Base-by-base conservation (phyloP, 2,113 vertebrate species). In the Noctilio leporinus region DNA sequence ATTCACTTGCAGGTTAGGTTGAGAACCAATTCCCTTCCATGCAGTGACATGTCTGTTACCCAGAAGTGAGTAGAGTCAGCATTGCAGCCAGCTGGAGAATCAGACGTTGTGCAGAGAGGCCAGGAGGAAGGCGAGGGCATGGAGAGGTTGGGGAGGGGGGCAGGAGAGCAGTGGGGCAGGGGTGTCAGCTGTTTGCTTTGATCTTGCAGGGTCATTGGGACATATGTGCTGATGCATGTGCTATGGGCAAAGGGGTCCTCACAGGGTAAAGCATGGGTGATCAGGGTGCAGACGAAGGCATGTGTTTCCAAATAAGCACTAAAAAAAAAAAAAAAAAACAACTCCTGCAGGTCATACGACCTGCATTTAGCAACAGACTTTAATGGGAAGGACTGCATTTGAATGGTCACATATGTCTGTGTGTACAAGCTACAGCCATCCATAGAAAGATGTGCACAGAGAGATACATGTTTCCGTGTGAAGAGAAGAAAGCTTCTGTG, bases 21-120 rank as follows among this genome's bases (percentile, higher is more conserved):
- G 97, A 96, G 96, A 72, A 94, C 97, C 95, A 96, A 75, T 96
- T 96, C 97, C 38, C 84, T 96, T 96, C 26, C 96, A 85, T 51
- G 22, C 73, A 67, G 96, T 98, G 98, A 98, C 97, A 98, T 97
- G 98, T 98, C 97, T 98, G 97, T 96, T 96, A 97, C 86, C 97
- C 98, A 73, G 84, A 76, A 97, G 97, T 95, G 77, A 92, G 95
- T 82, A 87, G 91, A 98, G 96, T 97, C 97, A 97, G 92, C 96
- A 19, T 43, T 81, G 97, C 98, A 98, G 95, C 97, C 97, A 90
- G 98, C 96, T 98, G 84, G 96, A 96, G 97, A 97, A 97, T 97
- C 96, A 98, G 98, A 97, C 43, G 1, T 96, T 97, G 96, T 91
- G 94, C 83, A 59, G 92, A 89, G 81, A 93, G 97, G 78, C 89